Base-by-base conservation (phyloP, 2,888 invertebrate genomes). In the Lapara coniferarum region DNA sequence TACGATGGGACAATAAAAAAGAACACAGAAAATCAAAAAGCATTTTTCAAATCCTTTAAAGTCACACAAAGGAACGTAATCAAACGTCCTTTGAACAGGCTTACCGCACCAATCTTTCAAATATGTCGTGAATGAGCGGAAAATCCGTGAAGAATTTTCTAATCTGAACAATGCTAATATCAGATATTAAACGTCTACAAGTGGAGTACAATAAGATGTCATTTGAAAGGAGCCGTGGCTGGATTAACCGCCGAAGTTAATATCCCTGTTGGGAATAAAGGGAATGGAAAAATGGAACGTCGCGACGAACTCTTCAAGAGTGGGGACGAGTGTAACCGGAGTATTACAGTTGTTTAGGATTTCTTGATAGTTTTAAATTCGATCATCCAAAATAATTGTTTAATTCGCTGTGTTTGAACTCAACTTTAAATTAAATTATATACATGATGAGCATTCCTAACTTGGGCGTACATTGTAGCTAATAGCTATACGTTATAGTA, bases 241-340 rank as follows among this genome's bases (percentile, higher is more conserved):
- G 49, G 63, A 63, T 63, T 63, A 63, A 63, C 63, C 63, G 63
- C 19, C 19, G 49, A 63, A 63, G 63, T 63, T 63, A 63, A 63
- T 63, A 63, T 63, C 49, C 63, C 44, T 63, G 46, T 19, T 46
- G 19, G 49, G 63, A 46, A 63, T 63, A 19, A 63, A 63, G 49
- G 46, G 13, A 46, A 46, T 44, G 19, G 19, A 63, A 63, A 63
- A 63, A 63, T 63, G 46, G 63, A 6, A 46, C 63, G 19, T 19
- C 56, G 37, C 2, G 37, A 37, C 37, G 37, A 37, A 37, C 37
- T 7, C 37, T 37, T 5, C 37, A 37, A 37, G 37, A 37, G 37
- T 37, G 37, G 37, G 37, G 37, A 37, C 37, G 37, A 8, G 4
- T 37, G 37, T 37, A 3, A 37, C 4, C 8, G 37, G 4, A 37